Evolutionary conservation across 2,797 vertebrate species (phyloP).

Genomic region (Myripristis murdjan): DNA sequence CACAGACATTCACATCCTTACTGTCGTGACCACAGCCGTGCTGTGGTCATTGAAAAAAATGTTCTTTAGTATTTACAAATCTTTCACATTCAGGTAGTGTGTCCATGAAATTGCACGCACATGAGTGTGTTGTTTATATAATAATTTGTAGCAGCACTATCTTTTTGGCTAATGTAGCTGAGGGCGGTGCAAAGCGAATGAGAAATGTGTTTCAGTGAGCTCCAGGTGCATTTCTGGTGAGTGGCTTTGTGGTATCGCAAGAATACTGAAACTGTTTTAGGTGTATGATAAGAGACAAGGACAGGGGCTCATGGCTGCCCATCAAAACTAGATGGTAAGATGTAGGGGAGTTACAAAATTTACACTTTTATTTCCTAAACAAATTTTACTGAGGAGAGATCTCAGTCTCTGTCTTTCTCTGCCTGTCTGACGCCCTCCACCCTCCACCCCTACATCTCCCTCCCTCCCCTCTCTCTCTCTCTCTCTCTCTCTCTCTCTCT

Average conservation of each 20-base stretch:
- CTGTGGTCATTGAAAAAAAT: slow-evolving; percentile 31
- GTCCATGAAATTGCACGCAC: slow-evolving; percentile 48
- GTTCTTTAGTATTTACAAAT: slow-evolving; percentile 46
- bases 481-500: neutral
- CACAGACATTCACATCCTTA: slow-evolving; percentile 70
- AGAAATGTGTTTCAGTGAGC: slow-evolving; percentile 29
- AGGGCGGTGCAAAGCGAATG: slow-evolving; percentile 26
- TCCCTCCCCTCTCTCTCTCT: too few species aligned
- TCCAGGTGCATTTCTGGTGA: slow-evolving; percentile 43
- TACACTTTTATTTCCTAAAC: slow-evolving; percentile 27
- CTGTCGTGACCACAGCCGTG: slow-evolving; percentile 42
- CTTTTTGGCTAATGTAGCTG: slow-evolving; percentile 17
- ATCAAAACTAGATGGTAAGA: slow-evolving; percentile 38
- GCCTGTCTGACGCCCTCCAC: neutral
- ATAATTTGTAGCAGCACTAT: slow-evolving; percentile 22
- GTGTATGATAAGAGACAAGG: slow-evolving; percentile 52
- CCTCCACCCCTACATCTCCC: too few species aligned
- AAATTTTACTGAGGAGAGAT: slow-evolving; percentile 33
- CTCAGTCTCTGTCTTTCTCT: slow-evolving; percentile 39
- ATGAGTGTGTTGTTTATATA: slow-evolving; percentile 43
- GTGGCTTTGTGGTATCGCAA: slow-evolving; percentile 37
- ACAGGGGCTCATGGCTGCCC: slow-evolving; percentile 14
- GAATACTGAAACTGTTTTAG: slow-evolving; percentile 53
- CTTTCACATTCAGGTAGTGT: slow-evolving; percentile 27
- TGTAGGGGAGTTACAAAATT: slow-evolving; percentile 30